Evolutionary conservation across 2,888 invertebrate genomes (phyloP).

Genomic region (Drosophila niveifrons): DNA sequence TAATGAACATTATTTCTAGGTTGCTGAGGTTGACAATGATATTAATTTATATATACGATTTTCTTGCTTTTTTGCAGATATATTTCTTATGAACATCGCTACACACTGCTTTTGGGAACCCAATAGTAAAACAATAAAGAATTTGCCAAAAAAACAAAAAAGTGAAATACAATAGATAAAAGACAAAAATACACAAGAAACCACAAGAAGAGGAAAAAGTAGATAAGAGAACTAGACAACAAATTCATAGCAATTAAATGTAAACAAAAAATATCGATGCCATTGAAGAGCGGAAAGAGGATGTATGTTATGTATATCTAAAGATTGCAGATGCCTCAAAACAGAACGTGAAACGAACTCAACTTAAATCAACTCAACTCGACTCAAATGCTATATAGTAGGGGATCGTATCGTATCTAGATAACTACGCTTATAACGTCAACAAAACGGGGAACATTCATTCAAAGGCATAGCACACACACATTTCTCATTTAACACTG

Average conservation of each 20-base stretch:
- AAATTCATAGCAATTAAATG: slow-evolving; percentile 22
- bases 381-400: slow-evolving; percentile 3
- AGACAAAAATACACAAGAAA: not conserved
- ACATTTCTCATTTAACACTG: slow-evolving; percentile 57
- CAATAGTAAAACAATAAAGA: slow-evolving; percentile 5
- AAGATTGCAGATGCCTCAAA: slow-evolving; percentile 12
- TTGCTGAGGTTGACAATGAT: not conserved
- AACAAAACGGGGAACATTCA: slow-evolving; percentile 42
- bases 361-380: not conserved
- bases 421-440: slow-evolving; percentile 55
- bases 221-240: slow-evolving; percentile 11
- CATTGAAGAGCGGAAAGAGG: not conserved
- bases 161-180: slow-evolving; percentile 6
- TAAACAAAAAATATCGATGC: slow-evolving; percentile 24
- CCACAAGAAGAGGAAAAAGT: slow-evolving; percentile 1
- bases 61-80: slow-evolving; percentile 37
- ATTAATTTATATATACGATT: not conserved
- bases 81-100: slow-evolving; percentile 39
- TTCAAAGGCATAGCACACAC: slow-evolving; percentile 34
- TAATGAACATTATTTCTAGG: not conserved
- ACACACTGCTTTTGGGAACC: slow-evolving; percentile 21
- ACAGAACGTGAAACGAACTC: not conserved
- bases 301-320: slow-evolving; percentile 13
- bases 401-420: slow-evolving; percentile 44
- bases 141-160: slow-evolving; percentile 28